Percentiles rank a stretch among this genome's conserved stretches.
Evolutionary conservation across 1,140 invertebrate genomes (phyloP).

Genomic region (Bombus waltoni): DNA sequence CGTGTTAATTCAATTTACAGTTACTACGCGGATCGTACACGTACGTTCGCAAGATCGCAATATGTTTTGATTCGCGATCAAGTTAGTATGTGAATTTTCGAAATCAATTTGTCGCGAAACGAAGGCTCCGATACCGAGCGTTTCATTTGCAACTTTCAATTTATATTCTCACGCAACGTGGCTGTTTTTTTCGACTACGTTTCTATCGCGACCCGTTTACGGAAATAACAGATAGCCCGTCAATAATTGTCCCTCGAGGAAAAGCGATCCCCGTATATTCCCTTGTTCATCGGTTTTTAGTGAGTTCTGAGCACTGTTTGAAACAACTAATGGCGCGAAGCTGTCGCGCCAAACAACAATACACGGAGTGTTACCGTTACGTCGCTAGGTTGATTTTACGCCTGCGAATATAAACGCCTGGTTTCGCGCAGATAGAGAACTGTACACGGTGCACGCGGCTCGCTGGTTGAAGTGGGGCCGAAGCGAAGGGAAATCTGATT

Average conservation of each 20-base stretch:
- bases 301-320: not conserved
- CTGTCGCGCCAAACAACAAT: constrained; percentile 25
- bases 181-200: not conserved
- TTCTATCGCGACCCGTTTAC: not conserved
- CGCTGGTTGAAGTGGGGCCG: constrained; percentile 9
- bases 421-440: constrained; percentile 44
- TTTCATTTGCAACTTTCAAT: too few relatives aligned
- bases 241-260: not conserved
- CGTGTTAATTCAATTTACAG: not conserved
- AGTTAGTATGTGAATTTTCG: not conserved
- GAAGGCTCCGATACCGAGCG: too few relatives aligned
- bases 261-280: not conserved
- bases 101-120: not conserved
- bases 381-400: constrained; percentile 67
- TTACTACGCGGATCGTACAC: not conserved
- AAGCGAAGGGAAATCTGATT: constrained; percentile 70
- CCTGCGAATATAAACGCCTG: constrained; percentile 66
- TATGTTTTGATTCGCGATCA: too few relatives aligned
- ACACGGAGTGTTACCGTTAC: constrained; percentile 18
- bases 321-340: constrained; percentile 18
- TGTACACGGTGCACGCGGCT: too few relatives aligned
- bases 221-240: too few relatives aligned
- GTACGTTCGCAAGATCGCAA: not conserved
- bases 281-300: not conserved
- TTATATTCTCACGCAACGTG: not conserved